A percentile compares a stretch with the other conserved stretches of the same genome.
Evolutionary conservation across 2,797 vertebrate species (phyloP).

Genomic region (Girardinus metallicus): DNA sequence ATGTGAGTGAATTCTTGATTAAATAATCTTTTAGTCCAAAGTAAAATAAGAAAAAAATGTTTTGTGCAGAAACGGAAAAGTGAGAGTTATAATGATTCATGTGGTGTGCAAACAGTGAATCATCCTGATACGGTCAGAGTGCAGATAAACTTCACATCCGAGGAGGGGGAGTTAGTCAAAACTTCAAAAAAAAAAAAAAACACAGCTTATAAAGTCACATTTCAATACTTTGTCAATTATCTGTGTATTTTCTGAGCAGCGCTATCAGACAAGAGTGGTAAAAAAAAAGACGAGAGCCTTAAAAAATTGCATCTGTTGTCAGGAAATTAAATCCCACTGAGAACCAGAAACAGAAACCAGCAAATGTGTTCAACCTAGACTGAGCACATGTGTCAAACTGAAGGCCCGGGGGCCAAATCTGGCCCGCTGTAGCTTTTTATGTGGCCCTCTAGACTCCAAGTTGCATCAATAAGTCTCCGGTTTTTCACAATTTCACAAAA

Average conservation of each 20-base stretch:
- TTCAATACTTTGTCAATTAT: not conserved
- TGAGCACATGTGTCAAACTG: too few relatives aligned
- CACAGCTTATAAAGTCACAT: not conserved
- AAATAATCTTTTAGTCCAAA: too few relatives aligned
- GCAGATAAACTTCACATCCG: not conserved
- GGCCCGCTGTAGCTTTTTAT: too few relatives aligned
- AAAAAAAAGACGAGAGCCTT: not conserved
- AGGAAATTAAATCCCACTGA: not conserved
- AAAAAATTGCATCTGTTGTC: not conserved
- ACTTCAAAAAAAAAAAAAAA: not conserved
- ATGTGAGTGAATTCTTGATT: too few relatives aligned
- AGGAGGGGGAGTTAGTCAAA: not conserved
- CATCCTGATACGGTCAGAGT: not conserved
- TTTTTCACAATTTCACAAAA: too few relatives aligned
- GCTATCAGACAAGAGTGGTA: not conserved
- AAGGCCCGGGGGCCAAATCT: too few relatives aligned
- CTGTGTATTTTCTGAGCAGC: not conserved
- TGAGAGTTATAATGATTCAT: not conserved
- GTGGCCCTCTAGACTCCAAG: too few relatives aligned
- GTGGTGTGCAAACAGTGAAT: not conserved
- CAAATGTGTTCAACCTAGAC: not conserved
- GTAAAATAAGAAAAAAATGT: not conserved
- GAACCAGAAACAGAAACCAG: not conserved
- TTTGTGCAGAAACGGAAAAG: not conserved
- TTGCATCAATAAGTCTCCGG: too few relatives aligned